Evolutionary conservation across 2,797 vertebrate genomes (phyloP).

Genomic region (Natrix natrix): DNA sequence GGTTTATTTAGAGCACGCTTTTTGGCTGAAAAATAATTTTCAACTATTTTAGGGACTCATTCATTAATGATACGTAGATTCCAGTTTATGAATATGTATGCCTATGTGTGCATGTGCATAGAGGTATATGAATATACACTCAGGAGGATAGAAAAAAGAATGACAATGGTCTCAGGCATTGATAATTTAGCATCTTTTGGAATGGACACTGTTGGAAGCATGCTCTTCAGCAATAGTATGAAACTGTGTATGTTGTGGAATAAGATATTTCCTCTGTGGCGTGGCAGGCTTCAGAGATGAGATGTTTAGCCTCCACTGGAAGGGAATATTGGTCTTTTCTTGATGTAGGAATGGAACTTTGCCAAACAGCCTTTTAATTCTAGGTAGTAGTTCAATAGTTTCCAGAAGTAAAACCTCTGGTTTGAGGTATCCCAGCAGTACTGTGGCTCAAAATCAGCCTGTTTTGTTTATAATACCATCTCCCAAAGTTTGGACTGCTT

Average conservation of each 20-base stretch:
- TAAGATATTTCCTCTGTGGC: neutral
- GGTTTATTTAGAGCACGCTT: neutral
- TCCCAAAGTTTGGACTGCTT: neutral
- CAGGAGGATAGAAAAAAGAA: neutral
- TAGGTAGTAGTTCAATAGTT: neutral
- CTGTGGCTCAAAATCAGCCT: neutral
- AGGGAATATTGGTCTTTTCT: neutral
- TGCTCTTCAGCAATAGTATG: neutral
- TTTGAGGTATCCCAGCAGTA: neutral
- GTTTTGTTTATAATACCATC: neutral
- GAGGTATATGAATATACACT: neutral
- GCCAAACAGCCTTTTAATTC: neutral
- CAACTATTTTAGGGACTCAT: neutral
- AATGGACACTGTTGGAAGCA: neutral
- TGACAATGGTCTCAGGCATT: neutral
- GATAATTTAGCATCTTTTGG: neutral
- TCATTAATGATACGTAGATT: neutral
- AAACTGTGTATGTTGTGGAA: neutral
- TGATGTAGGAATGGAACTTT: neutral
- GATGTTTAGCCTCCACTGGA: neutral
- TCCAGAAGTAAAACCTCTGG: neutral
- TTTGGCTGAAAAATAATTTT: neutral
- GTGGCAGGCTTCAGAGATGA: neutral
- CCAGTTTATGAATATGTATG: neutral
- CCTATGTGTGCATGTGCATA: neutral